Evolutionary conservation across 2,797 vertebrate genomes (phyloP).

Genomic region (Jordanella pulchra): DNA sequence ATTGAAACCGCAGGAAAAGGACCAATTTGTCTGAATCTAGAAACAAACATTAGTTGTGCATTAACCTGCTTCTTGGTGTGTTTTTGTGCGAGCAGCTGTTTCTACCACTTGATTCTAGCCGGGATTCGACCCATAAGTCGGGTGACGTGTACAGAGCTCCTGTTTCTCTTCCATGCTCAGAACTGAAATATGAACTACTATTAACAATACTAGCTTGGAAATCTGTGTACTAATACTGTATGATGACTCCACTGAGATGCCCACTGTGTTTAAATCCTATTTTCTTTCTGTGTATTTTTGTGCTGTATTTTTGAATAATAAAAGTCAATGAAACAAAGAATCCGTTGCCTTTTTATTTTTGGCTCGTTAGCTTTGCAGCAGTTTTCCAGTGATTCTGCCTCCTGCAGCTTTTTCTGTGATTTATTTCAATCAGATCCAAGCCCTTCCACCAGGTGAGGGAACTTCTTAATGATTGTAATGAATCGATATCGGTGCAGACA

Average conservation of each 20-base stretch:
- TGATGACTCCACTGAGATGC: slow-evolving; percentile 64
- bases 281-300: slow-evolving; percentile 75
- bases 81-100: neutral
- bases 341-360: neutral
- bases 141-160: slow-evolving; percentile 54
- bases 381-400: slow-evolving; percentile 22
- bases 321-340: slow-evolving; percentile 62
- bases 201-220: slow-evolving; percentile 74
- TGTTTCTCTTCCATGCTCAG: slow-evolving; percentile 43
- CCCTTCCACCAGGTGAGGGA: slow-evolving; percentile 72
- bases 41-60: slow-evolving; percentile 34
- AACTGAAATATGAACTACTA: slow-evolving; percentile 53
- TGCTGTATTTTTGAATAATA: slow-evolving; percentile 85
- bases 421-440: slow-evolving; percentile 68
- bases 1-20: slow-evolving; percentile 19
- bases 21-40: slow-evolving; percentile 10
- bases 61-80: slow-evolving; percentile 5
- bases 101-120: slow-evolving; percentile 28
- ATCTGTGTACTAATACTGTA: slow-evolving; percentile 71
- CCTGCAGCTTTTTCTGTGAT: slow-evolving; percentile 60
- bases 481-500: slow-evolving; percentile 55
- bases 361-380: slow-evolving; percentile 17
- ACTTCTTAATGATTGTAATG: slow-evolving; percentile 73
- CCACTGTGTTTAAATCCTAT: slow-evolving; percentile 65
- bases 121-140: slow-evolving; percentile 42